phyloP scores from a whole-genome alignment of 2,113 vertebrate species.

The Pogona vitticeps region DNA sequence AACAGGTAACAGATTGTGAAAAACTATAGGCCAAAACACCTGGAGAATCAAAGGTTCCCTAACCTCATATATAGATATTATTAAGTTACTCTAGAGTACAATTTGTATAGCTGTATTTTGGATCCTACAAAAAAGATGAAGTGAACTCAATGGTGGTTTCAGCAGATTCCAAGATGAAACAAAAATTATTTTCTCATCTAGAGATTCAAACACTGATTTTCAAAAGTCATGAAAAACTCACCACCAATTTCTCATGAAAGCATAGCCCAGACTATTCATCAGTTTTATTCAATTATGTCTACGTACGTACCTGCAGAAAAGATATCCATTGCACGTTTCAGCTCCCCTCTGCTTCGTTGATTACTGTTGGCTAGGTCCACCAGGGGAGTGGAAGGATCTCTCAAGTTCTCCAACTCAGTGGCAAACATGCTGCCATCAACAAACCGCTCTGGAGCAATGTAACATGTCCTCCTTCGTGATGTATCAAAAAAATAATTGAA shows the following conservation, averaged over 20 bases:
- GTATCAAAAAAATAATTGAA: constrained; percentile 99
- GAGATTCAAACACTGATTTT: background rate
- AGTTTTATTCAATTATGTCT: background rate
- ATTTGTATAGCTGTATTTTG: too few relatives aligned
- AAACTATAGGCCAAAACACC: too few relatives aligned
- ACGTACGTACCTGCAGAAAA: constrained; percentile 92
- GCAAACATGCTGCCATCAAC: constrained; percentile 95
- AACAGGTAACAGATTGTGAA: too few relatives aligned
- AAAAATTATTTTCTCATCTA: too few relatives aligned
- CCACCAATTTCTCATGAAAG: background rate
- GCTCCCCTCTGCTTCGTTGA: constrained; percentile 91
- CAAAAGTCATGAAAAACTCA: background rate
- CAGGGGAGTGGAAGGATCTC: constrained; percentile 92
- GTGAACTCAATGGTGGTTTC: too few relatives aligned
- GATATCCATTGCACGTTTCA: constrained; percentile 95
- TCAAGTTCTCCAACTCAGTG: constrained; percentile 82
- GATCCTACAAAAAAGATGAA: too few relatives aligned
- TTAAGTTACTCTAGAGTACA: too few relatives aligned
- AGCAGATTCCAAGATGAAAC: too few relatives aligned
- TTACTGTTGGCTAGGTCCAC: constrained; percentile 93
- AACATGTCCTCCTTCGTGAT: constrained; percentile 91
- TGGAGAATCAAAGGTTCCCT: too few relatives aligned
- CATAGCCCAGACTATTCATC: background rate
- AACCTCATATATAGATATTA: too few relatives aligned
- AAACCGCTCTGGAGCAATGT: constrained; percentile 95